phyloP scores from a whole-genome alignment of 2,113 vertebrate species.

The Hypanus sabinus region DNA sequence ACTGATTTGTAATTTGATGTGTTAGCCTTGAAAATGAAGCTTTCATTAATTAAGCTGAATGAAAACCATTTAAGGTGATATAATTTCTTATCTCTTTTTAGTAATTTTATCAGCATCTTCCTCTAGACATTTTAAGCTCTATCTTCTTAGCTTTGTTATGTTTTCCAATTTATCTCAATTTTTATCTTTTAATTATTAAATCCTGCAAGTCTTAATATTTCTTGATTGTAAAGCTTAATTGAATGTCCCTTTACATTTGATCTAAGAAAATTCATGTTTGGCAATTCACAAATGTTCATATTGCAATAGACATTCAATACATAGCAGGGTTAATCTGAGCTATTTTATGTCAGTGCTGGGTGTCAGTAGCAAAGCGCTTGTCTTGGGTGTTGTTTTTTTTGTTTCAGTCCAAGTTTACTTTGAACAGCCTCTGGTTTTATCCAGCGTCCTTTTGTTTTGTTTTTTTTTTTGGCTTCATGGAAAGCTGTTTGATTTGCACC shows the following conservation, averaged over 20 bases:
- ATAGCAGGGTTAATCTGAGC: too few species aligned
- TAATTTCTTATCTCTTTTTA: neutral
- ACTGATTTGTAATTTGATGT: neutral
- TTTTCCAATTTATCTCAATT: neutral
- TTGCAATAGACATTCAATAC: too few species aligned
- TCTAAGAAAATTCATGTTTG: too few species aligned
- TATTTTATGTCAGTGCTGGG: too few species aligned
- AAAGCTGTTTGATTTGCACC: neutral
- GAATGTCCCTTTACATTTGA: neutral
- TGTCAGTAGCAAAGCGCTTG: too few species aligned
- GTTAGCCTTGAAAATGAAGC: neutral
- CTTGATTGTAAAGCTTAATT: neutral
- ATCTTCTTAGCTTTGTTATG: neutral
- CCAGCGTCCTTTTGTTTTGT: neutral
- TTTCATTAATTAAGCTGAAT: neutral
- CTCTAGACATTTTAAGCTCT: neutral
- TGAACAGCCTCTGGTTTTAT: too few species aligned
- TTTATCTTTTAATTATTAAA: neutral
- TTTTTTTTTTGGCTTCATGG: neutral
- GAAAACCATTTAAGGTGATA: neutral
- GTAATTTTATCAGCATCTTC: neutral
- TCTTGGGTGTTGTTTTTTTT: too few species aligned
- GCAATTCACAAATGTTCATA: too few species aligned
- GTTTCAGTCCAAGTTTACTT: too few species aligned
- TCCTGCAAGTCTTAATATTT: neutral